Base-by-base conservation (phyloP, 1,140 invertebrate genomes). In the Trinorchestia longiramus region DNA sequence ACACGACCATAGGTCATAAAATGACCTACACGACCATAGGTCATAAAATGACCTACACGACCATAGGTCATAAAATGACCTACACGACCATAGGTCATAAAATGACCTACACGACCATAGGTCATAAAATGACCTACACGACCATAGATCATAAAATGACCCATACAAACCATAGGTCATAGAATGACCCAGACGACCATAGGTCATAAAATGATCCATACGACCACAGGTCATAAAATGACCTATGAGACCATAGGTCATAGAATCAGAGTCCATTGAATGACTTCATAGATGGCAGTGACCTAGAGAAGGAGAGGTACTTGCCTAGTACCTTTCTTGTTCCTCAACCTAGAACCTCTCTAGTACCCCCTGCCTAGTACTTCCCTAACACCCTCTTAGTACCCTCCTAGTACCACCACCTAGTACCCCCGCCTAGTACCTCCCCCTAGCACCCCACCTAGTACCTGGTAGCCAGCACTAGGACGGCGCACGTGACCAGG, bases 401-500 rank as follows among this genome's bases (percentile, higher is more conserved):
- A 87, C 94, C 95, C 92, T 57, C 77, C 95, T 91, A n/a, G 41
- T 95, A 88, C 96, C 45, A 43, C 95, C 95, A 41, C 96, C 95
- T 23, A 96, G 95, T 47, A 96, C 92, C 23, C 95, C 95, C 47
- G 87, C 95, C n/a, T 96, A 95, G 40, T 95, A 95, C n/a, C n/a
- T n/a, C n/a, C 8, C 96, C 95, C 87, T 95, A 95, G 91, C 11
- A 95, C 95, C 87, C 95, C 88, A 47, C 96, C 95, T 43, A 91
- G 95, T 62, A 96, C 96, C 95, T 96, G 96, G 87, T 95, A 96
- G 40, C 96, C 95, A 62, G 96, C 96, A 45, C 96, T 96, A 36
- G 96, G 96, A n/a, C 96, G 45, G 19, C 96, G 96, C 47, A 96
- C 96, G 43, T 96, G 96, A 41, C 96, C 96, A 42, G 96, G 96